Evolutionary conservation across 2,888 invertebrate species (phyloP), one percentile per base, ranked within the genome.

Genomic region (Gandaritis pyraliata): DNA sequence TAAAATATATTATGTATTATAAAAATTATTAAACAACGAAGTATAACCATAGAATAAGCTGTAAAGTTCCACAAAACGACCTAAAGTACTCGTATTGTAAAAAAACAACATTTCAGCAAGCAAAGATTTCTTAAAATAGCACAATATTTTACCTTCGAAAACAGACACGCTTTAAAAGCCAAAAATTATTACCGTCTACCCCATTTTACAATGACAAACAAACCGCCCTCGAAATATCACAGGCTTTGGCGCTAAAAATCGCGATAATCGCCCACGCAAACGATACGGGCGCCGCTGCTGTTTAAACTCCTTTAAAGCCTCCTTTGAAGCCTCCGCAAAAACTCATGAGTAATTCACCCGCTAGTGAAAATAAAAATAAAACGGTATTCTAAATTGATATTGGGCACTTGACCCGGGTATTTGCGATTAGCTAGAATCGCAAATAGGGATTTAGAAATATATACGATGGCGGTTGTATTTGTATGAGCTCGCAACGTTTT

Each of bases 251-350:
- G 77, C 70, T 72, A 68, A 70, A 74, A 76, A 77, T 76, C 74
- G 78, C 70, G 74, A 78, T 81, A 71, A 80, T 80, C 78, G 70
- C 73, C 65, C 70, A 72, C 65, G 73, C 76, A 75, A 78, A 78
- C 75, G 70, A 68, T 49, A 33, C 47, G 45, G 58, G 63, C 49
- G 56, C 16, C 43, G 43, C 16, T 38, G 46, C 33, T 29, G 55
- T 43, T 59, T 58, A 58, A 58, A 58, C 54, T 55, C 23, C 53
- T 54, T 39, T 54, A 47, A 33, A 56, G 46, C 64, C 47, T 61
- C 45, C 58, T 51, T 46, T 47, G 16, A 48, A 63, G 61, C 61
- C 45, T 47, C 41, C n/a, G 52, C 39, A 58, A 65, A 58, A 54
- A 63, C 63, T 67, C 62, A 66, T 65, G 53, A 65, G 60, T 64